phyloP scores from a whole-genome alignment of 2,888 invertebrate genomes.

The Anagyrus pseudococci region DNA sequence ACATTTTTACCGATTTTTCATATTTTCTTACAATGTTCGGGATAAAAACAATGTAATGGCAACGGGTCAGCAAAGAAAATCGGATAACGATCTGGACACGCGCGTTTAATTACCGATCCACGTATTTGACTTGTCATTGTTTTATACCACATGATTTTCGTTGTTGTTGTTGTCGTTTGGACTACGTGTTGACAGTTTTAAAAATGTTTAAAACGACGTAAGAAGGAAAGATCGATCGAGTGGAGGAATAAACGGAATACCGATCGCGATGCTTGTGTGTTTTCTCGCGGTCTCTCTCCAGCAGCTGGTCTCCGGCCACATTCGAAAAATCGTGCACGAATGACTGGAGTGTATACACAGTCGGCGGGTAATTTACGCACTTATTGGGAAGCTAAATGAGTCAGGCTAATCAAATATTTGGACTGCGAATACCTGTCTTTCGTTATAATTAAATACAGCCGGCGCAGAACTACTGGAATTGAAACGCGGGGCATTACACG shows the following conservation, averaged over 20 bases:
- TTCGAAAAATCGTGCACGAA: background rate
- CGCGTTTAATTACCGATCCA: too few species aligned
- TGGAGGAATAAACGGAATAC: too few species aligned
- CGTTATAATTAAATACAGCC: background rate
- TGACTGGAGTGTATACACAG: background rate
- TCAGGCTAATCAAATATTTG: constrained; percentile 17
- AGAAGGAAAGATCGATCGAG: too few species aligned
- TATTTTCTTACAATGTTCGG: too few species aligned
- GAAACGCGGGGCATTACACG: background rate
- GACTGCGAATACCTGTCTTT: constrained; percentile 5
- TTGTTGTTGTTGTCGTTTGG: background rate
- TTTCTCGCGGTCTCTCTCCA: background rate
- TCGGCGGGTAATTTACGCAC: background rate
- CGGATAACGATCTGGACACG: too few species aligned
- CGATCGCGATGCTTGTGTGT: background rate
- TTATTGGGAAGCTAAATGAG: background rate
- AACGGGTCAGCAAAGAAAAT: too few species aligned
- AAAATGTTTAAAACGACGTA: too few species aligned
- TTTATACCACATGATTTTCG: too few species aligned
- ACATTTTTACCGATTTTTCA: too few species aligned
- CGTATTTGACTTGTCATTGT: too few species aligned
- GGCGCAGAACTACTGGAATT: background rate
- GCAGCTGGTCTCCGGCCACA: too few species aligned
- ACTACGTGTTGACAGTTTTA: background rate
- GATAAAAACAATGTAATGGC: too few species aligned